phyloP scores from a whole-genome alignment of 2,113 vertebrate species.

The Paramormyrops kingsleyae region DNA sequence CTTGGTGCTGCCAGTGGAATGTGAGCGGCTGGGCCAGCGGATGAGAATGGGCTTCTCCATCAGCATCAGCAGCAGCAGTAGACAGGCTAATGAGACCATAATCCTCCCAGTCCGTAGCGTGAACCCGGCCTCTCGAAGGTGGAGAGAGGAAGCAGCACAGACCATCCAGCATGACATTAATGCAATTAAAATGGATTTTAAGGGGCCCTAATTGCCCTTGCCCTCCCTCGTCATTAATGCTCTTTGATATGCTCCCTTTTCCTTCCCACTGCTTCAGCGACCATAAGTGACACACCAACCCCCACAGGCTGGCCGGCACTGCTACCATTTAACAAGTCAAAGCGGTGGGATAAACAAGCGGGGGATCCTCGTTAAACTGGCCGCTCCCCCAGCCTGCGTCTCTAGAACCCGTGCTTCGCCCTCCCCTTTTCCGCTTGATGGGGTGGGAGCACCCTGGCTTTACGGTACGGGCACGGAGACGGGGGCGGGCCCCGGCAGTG shows the following conservation, averaged over 20 bases:
- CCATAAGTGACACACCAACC: slow-evolving; percentile 34
- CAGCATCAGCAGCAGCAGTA: slow-evolving; percentile 34
- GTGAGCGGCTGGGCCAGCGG: neutral
- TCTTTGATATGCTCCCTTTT: slow-evolving; percentile 53
- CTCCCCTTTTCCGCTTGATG: slow-evolving; percentile 44
- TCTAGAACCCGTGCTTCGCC: slow-evolving; percentile 37
- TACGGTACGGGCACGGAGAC: slow-evolving; percentile 36
- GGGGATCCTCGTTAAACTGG: slow-evolving; percentile 14
- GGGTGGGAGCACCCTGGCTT: slow-evolving; percentile 56
- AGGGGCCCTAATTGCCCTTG: slow-evolving; percentile 61
- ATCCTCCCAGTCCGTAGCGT: slow-evolving; percentile 35
- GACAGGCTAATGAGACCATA: slow-evolving; percentile 57
- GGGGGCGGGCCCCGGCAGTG: slow-evolving; percentile 50
- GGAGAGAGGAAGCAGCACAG: slow-evolving; percentile 29
- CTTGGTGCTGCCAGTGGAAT: slow-evolving; percentile 15
- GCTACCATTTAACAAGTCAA: slow-evolving; percentile 13
- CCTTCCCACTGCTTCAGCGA: slow-evolving; percentile 52
- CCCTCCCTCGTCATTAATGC: slow-evolving; percentile 51
- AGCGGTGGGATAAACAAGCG: neutral
- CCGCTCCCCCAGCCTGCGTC: neutral
- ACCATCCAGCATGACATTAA: neutral
- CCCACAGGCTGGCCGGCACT: neutral
- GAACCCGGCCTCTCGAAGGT: slow-evolving; percentile 16
- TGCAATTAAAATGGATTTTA: slow-evolving; percentile 24
- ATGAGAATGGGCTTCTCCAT: slow-evolving; percentile 19